Evolutionary conservation across 2,888 invertebrate genomes (phyloP), one percentile per base, ranked within the genome.

Genomic region (Stenichneumon culpator): DNA sequence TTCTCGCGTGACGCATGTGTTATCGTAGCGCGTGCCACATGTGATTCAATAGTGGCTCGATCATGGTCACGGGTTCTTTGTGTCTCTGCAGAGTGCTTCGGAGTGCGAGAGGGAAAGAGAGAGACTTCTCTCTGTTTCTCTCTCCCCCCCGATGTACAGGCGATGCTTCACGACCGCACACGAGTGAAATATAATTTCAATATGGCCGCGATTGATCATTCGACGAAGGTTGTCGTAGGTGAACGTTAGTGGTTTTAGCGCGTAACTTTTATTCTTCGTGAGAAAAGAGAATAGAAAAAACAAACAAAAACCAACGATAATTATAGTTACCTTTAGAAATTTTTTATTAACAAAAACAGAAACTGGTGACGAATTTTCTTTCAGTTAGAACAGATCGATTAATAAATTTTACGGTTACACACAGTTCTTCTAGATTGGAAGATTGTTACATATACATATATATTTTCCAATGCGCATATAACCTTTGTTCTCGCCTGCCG

Each of bases 131-230:
- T 19, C 7, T 3, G 52, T 9, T 19, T 22, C 19, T 54, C 52
- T 54, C 16, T 63, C 63, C n/a, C 63, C 16, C 63, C 7, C 63
- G 2, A 63, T n/a, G n/a, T n/a, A n/a, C n/a, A n/a, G n/a, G n/a
- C 32, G 63, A 63, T 32, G 28, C 63, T n/a, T 73, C 73, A 25
- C 73, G 63, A 44, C 14, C 28, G n/a, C 50, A 19, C n/a, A 75
- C 63, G 50, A 65, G n/a, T 65, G n/a, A n/a, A 50, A 79, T 32
- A 52, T 9, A 57, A 63, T 63, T 72, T 63, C 79, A 84, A 84
- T 36, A 84, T 84, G 84, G 84, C 78, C 82, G 69, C 70, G 65
- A 74, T 36, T 82, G 36, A 36, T 75, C 81, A 63, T 77, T 65
- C 75, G 44, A 32, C 19, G 25, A 60, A 54, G 52, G 77, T 57